phyloP scores from a whole-genome alignment of 2,888 invertebrate species.

The Pediacus dermestoides region DNA sequence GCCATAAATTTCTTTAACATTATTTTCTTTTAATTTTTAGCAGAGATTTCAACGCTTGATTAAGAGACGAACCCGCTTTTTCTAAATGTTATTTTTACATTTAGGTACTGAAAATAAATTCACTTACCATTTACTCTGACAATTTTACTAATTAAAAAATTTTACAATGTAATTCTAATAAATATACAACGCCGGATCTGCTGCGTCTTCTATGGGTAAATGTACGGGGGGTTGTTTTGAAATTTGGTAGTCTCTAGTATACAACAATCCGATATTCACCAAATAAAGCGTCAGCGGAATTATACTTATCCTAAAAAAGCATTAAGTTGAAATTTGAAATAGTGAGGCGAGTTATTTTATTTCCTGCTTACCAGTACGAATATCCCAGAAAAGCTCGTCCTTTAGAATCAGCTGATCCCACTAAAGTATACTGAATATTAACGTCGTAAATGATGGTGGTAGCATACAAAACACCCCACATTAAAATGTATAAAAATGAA shows the following conservation, averaged over 20 bases:
- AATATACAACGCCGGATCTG: slow-evolving; percentile 31
- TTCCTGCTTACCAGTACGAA: slow-evolving; percentile 49
- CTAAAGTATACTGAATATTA: slow-evolving; percentile 46
- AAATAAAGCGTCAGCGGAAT: slow-evolving; percentile 35
- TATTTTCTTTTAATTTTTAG: slow-evolving; percentile 1
- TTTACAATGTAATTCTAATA: slow-evolving; percentile 21
- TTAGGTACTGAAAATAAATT: not conserved
- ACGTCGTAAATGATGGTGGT: slow-evolving; percentile 42
- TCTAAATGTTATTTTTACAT: too few relatives aligned
- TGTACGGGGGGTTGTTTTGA: slow-evolving; percentile 37
- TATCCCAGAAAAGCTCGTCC: slow-evolving; percentile 45
- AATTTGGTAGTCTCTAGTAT: slow-evolving; percentile 41
- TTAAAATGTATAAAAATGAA: slow-evolving; percentile 38
- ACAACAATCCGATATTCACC: slow-evolving; percentile 41
- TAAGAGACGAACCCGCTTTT: too few relatives aligned
- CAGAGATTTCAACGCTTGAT: not conserved
- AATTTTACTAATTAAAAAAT: too few relatives aligned
- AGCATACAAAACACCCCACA: slow-evolving; percentile 49
- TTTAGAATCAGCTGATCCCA: slow-evolving; percentile 34
- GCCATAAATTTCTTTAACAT: not conserved
- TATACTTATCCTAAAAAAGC: slow-evolving; percentile 40
- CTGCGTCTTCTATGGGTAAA: slow-evolving; percentile 25
- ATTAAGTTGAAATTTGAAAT: slow-evolving; percentile 17
- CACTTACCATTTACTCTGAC: not conserved
- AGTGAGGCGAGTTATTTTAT: slow-evolving; percentile 3